Percentiles rank a stretch among this genome's conserved stretches.
phyloP scores from a whole-genome alignment of 1,140 invertebrate species.

The Samia ricini region DNA sequence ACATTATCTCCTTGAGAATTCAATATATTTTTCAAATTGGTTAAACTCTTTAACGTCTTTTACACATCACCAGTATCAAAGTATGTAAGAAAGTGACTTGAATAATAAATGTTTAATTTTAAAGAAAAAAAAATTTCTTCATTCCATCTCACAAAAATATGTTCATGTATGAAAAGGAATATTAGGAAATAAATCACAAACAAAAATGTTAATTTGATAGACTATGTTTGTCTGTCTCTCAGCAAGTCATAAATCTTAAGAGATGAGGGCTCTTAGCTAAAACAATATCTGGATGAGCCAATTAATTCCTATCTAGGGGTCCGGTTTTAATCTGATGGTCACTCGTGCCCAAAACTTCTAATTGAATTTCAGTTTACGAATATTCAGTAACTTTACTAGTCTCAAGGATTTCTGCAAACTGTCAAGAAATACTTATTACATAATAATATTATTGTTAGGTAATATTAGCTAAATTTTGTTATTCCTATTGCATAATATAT shows the following conservation, averaged over 20 bases:
- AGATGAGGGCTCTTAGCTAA: constrained; percentile 64
- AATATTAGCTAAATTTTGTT: neutral
- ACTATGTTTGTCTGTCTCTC: constrained; percentile 28
- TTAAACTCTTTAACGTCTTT: too few relatives aligned
- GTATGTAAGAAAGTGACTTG: too few relatives aligned
- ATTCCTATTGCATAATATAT: neutral
- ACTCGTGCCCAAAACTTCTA: constrained; percentile 73
- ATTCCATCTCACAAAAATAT: too few relatives aligned
- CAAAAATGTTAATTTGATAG: neutral
- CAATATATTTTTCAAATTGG: too few relatives aligned
- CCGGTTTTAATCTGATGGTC: constrained; percentile 73
- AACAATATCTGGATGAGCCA: constrained; percentile 72
- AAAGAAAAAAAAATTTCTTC: too few relatives aligned
- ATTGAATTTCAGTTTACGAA: constrained; percentile 71
- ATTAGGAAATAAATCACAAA: neutral
- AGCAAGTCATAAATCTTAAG: constrained; percentile 62
- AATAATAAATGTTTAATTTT: too few relatives aligned
- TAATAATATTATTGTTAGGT: neutral
- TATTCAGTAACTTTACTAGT: constrained; percentile 51
- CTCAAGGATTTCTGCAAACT: constrained; percentile 1
- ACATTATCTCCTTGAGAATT: too few relatives aligned
- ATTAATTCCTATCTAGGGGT: constrained; percentile 71
- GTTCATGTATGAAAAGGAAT: too few relatives aligned
- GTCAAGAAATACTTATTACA: neutral
- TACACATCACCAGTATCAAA: too few relatives aligned